Evolutionary conservation across 1,140 invertebrate species (phyloP).

Genomic region (Solenopsis fugax): DNA sequence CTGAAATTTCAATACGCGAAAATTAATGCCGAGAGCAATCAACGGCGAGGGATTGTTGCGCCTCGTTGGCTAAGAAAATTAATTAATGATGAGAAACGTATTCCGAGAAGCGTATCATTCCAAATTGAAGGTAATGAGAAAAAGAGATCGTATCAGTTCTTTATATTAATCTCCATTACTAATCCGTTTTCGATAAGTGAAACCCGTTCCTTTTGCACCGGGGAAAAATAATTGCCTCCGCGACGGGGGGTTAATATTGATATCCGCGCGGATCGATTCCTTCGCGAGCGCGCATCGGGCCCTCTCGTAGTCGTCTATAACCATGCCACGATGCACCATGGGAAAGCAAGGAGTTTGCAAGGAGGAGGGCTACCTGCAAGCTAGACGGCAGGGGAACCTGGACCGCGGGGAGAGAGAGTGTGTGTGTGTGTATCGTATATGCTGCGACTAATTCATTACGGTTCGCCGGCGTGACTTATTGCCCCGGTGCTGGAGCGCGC

Average conservation of each 20-base stretch:
- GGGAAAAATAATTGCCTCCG: conserved; percentile 39
- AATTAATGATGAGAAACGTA: not conserved
- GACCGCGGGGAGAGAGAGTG: too few species aligned
- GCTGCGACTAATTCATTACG: conserved; percentile 73
- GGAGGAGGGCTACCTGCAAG: not conserved
- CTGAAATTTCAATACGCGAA: not conserved
- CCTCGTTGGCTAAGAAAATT: not conserved
- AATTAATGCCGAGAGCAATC: not conserved
- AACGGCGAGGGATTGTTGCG: too few species aligned
- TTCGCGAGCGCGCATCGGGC: not conserved
- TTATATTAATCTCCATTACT: not conserved
- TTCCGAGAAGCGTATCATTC: not conserved
- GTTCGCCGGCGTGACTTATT: conserved; percentile 73
- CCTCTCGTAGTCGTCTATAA: conserved; percentile 49
- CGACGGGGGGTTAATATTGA: conserved; percentile 54
- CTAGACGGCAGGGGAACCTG: not conserved
- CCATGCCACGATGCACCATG: conserved; percentile 26
- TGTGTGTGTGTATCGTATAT: conserved; percentile 30
- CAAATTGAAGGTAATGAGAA: not conserved
- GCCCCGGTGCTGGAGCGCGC: conserved; percentile 26
- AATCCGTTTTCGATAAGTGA: conserved; percentile 50
- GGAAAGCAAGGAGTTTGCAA: conserved; percentile 45
- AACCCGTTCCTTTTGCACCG: not conserved
- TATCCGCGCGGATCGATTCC: conserved; percentile 50
- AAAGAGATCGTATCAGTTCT: not conserved